A percentile compares a stretch with the other conserved stretches of the same genome.
Evolutionary conservation across 2,888 invertebrate genomes (phyloP).

Genomic region (Melitaea athalia): DNA sequence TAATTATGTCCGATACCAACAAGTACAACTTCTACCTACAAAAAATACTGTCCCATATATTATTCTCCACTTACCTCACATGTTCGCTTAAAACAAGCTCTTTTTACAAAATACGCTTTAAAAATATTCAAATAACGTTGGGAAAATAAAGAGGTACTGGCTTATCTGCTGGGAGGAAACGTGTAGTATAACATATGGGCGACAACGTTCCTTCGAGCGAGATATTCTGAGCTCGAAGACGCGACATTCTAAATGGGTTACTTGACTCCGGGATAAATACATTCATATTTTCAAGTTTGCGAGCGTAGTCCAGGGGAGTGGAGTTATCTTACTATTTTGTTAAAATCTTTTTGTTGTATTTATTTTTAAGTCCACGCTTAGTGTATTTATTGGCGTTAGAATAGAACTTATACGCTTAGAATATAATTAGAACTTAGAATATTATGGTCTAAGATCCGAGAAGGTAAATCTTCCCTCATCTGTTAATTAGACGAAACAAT

Average conservation of each 20-base stretch:
- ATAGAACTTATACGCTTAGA: too few species aligned
- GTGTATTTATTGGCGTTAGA: too few species aligned
- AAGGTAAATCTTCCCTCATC: too few species aligned
- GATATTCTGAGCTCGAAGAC: neutral
- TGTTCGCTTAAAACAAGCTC: neutral
- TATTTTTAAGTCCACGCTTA: too few species aligned
- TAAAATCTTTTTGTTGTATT: neutral
- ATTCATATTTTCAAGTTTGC: neutral
- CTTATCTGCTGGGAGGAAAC: constrained; percentile 6
- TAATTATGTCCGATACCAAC: too few species aligned
- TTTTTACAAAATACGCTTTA: neutral
- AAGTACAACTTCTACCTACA: too few species aligned
- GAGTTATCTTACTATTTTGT: neutral
- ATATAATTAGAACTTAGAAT: too few species aligned
- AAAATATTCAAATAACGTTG: constrained; percentile 3
- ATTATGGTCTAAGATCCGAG: too few species aligned
- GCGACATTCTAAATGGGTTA: constrained; percentile 5
- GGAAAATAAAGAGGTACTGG: neutral
- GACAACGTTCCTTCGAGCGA: neutral
- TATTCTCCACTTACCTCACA: neutral
- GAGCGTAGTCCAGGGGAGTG: neutral
- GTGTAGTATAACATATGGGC: constrained; percentile 1
- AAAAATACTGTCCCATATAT: neutral
- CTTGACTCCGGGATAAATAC: neutral
- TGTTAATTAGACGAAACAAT: too few species aligned